These are phyloP conservation scores for Sminthurinus aureus DNA, from an alignment of 2,888 invertebrate genomes.

Conservation along the genomic window DNA sequence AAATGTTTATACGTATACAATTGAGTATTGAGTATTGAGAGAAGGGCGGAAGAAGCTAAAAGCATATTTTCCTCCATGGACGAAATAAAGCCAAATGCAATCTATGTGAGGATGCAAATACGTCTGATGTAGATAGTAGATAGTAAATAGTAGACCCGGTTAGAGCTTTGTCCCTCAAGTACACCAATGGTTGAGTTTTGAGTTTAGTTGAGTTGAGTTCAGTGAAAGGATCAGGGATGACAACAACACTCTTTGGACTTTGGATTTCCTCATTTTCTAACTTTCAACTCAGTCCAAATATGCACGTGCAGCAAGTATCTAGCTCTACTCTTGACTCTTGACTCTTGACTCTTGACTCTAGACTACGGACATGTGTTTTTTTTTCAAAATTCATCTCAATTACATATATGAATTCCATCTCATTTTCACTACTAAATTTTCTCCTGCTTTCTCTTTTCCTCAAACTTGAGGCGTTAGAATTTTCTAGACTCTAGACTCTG, in stretches of 20 bases:
- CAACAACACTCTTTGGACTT: constrained; percentile 36
- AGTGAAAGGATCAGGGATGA: constrained; percentile 31
- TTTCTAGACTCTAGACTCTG: no score
- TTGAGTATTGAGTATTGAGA: no score
- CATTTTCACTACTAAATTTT: background rate
- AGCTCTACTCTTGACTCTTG: no score
- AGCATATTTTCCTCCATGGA: no score
- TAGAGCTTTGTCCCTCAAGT: constrained; percentile 25
- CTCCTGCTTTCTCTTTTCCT: background rate
- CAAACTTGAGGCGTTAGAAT: background rate
- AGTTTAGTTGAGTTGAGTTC: background rate
- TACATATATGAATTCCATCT: background rate
- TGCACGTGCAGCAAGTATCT: no score
- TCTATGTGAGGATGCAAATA: no score
- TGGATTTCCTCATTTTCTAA: constrained; percentile 23
- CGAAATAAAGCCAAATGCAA: no score
- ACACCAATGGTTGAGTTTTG: constrained; percentile 25
- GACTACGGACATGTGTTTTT: background rate
- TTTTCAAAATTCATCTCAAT: background rate
- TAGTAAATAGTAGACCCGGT: no score
- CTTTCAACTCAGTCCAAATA: background rate
- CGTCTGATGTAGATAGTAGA: no score
- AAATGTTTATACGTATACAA: no score
- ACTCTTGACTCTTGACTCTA: no score
- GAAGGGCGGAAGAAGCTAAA: no score